Evolutionary conservation across 2,797 vertebrate genomes (phyloP).

Genomic region (Rhodeus uyekii): DNA sequence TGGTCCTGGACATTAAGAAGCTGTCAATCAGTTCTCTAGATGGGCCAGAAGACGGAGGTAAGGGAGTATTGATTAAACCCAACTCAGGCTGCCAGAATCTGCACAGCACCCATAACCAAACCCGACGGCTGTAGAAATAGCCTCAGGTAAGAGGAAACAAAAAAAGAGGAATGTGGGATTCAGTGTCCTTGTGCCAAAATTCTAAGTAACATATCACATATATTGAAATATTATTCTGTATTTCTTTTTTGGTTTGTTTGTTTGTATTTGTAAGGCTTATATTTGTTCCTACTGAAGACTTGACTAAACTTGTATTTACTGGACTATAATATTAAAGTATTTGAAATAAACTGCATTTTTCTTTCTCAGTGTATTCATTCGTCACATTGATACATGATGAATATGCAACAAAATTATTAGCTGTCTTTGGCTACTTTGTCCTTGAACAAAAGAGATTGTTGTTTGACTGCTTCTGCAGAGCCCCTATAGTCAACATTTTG

Average conservation of each 20-base stretch:
- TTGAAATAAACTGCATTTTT: background rate
- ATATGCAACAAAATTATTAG: background rate
- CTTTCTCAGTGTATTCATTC: background rate
- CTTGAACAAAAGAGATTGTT: background rate
- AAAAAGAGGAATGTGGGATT: background rate
- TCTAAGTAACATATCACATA: background rate
- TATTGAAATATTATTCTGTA: background rate
- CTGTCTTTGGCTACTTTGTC: background rate
- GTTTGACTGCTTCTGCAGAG: background rate
- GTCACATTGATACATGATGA: background rate
- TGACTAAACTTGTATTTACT: background rate
- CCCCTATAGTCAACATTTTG: background rate
- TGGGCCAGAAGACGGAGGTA: background rate
- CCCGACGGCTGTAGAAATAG: background rate
- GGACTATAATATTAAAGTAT: background rate
- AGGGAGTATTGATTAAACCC: constrained; percentile 23
- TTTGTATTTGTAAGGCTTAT: background rate
- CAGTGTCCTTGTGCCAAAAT: background rate
- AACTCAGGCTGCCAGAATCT: background rate
- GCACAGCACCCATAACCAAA: background rate
- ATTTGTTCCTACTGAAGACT: background rate
- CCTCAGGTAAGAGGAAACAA: background rate
- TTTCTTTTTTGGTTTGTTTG: background rate
- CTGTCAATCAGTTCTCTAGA: constrained; percentile 19
- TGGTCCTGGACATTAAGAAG: constrained; percentile 5